phyloP scores from a whole-genome alignment of 2,888 invertebrate species.

The Ethmia dodecea region DNA sequence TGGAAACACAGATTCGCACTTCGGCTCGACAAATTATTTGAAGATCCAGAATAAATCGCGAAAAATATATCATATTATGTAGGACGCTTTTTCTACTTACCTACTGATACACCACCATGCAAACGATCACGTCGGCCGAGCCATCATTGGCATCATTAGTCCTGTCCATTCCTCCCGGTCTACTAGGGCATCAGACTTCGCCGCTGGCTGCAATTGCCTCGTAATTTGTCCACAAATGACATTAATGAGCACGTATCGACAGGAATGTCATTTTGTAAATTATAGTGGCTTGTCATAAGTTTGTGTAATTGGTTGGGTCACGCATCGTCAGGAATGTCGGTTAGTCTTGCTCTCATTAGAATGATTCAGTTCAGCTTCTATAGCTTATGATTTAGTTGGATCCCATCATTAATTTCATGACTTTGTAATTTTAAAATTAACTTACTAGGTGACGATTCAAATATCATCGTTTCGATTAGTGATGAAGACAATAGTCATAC shows the following conservation, averaged over 20 bases:
- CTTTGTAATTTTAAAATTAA: neutral
- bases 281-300: conserved; percentile 41
- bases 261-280: conserved; percentile 66
- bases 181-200: conserved; percentile 8
- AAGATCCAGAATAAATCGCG: no score
- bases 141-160: conserved; percentile 20
- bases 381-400: no score
- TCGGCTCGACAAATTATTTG: no score
- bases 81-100: no score
- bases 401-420: neutral
- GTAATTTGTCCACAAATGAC: conserved; percentile 57
- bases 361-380: no score
- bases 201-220: conserved; percentile 42
- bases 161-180: conserved; percentile 7
- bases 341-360: conserved; percentile 21
- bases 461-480: neutral
- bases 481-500: neutral
- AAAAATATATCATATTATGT: no score
- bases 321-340: conserved; percentile 50
- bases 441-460: neutral
- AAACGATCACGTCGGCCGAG: no score
- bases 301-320: conserved; percentile 49
- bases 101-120: no score
- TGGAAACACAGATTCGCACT: no score
- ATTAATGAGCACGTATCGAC: conserved; percentile 52